These are phyloP conservation scores for Drosophila santomea DNA, from an alignment of 1,140 invertebrate species.

Conservation along the genomic window DNA sequence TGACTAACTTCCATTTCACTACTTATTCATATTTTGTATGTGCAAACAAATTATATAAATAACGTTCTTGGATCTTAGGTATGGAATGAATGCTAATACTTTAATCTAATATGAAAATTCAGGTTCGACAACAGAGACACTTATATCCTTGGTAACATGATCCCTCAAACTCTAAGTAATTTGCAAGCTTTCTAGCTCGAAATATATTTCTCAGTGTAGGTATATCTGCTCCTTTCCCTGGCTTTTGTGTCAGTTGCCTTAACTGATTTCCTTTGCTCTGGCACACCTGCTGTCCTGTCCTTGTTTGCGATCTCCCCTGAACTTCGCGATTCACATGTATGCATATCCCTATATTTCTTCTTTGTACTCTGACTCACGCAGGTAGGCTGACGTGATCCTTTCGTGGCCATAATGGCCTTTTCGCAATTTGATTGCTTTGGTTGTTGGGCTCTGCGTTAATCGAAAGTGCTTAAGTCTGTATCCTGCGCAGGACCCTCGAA, in stretches of 20 bases:
- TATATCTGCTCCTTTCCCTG: constrained; percentile 23
- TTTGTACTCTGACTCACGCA: constrained; percentile 21
- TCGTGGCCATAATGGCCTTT: constrained; percentile 56
- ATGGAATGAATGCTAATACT: too few relatives aligned
- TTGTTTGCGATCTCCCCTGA: constrained; percentile 17
- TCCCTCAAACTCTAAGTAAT: neutral
- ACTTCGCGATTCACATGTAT: neutral
- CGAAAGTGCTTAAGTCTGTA: constrained; percentile 61
- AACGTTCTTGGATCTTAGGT: too few relatives aligned
- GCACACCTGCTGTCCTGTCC: constrained; percentile 66
- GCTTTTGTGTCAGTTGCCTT: constrained; percentile 28
- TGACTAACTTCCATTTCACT: too few relatives aligned
- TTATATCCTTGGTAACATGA: neutral
- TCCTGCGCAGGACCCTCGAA: constrained; percentile 48
- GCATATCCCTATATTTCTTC: neutral
- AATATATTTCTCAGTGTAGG: neutral
- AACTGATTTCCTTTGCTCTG: constrained; percentile 67
- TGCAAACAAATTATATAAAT: too few relatives aligned
- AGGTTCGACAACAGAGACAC: too few relatives aligned
- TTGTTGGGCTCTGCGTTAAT: constrained; percentile 55
- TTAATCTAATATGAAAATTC: too few relatives aligned
- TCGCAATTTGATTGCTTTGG: constrained; percentile 52
- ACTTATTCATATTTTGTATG: too few relatives aligned
- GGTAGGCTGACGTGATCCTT: constrained; percentile 50
- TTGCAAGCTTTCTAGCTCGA: neutral